Base-by-base conservation (phyloP, 2,888 invertebrate species). In the Thera obeliscata region DNA sequence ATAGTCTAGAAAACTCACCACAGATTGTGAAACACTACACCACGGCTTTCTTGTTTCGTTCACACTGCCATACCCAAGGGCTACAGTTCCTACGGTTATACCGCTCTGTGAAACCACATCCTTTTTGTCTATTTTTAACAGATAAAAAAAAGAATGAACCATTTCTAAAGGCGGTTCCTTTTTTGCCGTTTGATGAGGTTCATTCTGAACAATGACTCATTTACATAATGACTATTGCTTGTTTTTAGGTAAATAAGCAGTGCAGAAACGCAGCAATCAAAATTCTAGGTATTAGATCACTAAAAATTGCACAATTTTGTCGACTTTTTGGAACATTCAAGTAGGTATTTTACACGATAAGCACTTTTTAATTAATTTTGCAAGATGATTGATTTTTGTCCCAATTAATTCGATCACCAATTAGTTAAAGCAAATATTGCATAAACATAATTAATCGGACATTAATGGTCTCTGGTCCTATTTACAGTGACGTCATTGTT, bases 401-500 rank as follows among this genome's bases (percentile, higher is more conserved):
- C n/a, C 38, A 12, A 38, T 54, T 54, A 54, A 54, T 33, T 43
- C 5, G 43, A 43, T 61, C 7, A 33, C 7, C 52, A 33, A 61
- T 52, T 49, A 61, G 54, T 33, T n/a, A 46, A 2, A 22, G 22
- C 52, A 52, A 61, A 58, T 58, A 58, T 67, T 63, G 63, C 63
- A 64, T 57, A 56, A 60, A 43, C 12, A 36, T 54, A 67, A 64
- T 64, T 60, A 67, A 60, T 56, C 52, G 60, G 35, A 56, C 54
- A 49, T 5, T 56, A 61, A 63, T 58, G 38, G 38, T 52, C 48
- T 65, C 48, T 65, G 48, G 38, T 64, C 48, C 41, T 57, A 38
- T 9, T n/a, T 22, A 36, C 3, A 62, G 58, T 57, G 56, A 61
- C 67, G 57, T 61, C 64, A 71, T 64, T 56, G 65, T 70, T 69